Conservation (phyloP, 1,140 invertebrate genomes). For the Platyscapa corneri region DNA sequence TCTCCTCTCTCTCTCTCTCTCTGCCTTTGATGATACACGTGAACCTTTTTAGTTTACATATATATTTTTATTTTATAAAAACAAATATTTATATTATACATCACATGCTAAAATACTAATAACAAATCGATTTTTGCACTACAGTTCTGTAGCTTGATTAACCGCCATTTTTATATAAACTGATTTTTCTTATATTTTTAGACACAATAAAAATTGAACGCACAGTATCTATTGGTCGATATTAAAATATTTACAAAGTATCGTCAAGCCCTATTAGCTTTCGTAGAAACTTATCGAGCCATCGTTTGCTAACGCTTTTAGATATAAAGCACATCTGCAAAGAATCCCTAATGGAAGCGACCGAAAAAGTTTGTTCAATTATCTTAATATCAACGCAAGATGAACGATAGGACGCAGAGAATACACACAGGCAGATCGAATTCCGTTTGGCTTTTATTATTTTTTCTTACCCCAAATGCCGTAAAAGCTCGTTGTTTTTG, state of each 20-base stretch:
- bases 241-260: slow-evolving; percentile 37
- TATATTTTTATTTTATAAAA: no score
- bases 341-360: slow-evolving; percentile 27
- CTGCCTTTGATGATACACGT: no score
- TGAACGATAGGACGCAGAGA: neutral
- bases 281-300: neutral
- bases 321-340: neutral
- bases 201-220: no score
- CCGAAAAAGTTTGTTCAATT: slow-evolving; percentile 6
- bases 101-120: no score
- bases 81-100: no score
- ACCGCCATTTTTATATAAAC: neutral
- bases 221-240: neutral
- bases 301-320: slow-evolving; percentile 15
- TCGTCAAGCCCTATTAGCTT: slow-evolving; percentile 3
- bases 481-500: neutral
- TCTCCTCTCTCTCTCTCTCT: no score
- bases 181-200: neutral
- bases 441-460: neutral
- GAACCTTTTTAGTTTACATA: no score
- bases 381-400: neutral
- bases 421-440: neutral
- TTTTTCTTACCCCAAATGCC: neutral
- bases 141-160: neutral
- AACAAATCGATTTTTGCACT: no score